Conservation (phyloP, 2,113 vertebrate species). For the Dicaeum eximium region DNA sequence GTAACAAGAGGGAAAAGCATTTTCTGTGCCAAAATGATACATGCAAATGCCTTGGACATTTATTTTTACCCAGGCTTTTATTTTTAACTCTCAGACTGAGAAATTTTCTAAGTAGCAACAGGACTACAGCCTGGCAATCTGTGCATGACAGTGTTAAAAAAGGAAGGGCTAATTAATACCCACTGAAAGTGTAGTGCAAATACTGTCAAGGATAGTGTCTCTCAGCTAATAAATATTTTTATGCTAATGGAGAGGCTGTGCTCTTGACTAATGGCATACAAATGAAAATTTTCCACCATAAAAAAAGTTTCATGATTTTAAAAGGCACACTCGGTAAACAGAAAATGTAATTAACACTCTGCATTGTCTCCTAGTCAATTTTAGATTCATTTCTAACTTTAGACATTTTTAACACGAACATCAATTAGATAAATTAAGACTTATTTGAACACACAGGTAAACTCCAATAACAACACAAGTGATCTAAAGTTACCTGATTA, state of each 20-base stretch:
- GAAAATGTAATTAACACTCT: neutral
- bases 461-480: accelerated
- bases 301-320: neutral
- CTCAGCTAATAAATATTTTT: neutral
- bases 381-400: neutral
- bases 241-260: neutral
- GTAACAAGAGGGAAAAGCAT: neutral
- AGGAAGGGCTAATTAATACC: neutral
- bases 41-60: neutral
- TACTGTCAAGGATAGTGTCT: neutral
- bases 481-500: conserved; percentile 81
- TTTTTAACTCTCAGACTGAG: neutral
- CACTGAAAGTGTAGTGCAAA: neutral
- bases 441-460: neutral
- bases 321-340: neutral
- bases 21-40: neutral
- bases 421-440: neutral
- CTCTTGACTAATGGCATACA: neutral
- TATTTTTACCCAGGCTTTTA: neutral
- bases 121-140: neutral
- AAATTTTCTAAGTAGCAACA: neutral
- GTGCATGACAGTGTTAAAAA: neutral
- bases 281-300: neutral
- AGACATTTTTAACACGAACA: neutral
- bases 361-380: neutral